These are phyloP conservation scores for Cacoxenus indagator DNA, from an alignment of 2,888 invertebrate genomes.

Conservation along the genomic window DNA sequence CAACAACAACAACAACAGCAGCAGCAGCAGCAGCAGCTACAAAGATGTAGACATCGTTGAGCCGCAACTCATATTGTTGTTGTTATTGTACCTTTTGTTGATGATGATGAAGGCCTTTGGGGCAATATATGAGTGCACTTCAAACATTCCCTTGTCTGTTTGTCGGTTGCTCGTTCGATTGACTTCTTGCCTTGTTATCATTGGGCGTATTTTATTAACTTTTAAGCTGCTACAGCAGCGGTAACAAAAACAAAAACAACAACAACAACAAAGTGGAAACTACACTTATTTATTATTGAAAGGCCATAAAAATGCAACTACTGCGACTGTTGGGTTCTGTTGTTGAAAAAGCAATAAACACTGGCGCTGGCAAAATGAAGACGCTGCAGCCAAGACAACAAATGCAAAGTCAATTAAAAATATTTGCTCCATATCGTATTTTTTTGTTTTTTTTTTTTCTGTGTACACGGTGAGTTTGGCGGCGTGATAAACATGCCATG, in stretches of 20 bases:
- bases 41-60: not conserved
- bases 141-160: not conserved
- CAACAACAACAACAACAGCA: slow-evolving; percentile 30
- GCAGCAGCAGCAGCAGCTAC: slow-evolving; percentile 26
- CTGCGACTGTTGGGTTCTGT: slow-evolving; percentile 1
- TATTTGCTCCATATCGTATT: slow-evolving; percentile 62
- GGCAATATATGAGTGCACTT: slow-evolving; percentile 53
- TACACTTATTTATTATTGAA: slow-evolving; percentile 36
- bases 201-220: slow-evolving; percentile 70
- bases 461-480: slow-evolving; percentile 23
- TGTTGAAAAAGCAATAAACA: not conserved
- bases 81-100: slow-evolving; percentile 7
- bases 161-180: slow-evolving; percentile 33
- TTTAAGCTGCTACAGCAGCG: slow-evolving; percentile 55
- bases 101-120: slow-evolving; percentile 60
- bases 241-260: too few species aligned
- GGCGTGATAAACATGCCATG: slow-evolving; percentile 56
- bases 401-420: slow-evolving; percentile 63
- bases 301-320: slow-evolving; percentile 63
- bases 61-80: slow-evolving; percentile 18
- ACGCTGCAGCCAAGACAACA: slow-evolving; percentile 19
- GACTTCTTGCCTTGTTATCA: slow-evolving; percentile 65
- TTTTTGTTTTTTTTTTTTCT: slow-evolving; percentile 63
- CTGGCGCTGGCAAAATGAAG: slow-evolving; percentile 3
- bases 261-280: not conserved